phyloP scores from a whole-genome alignment of 1,140 invertebrate species.

The Zaprionus vittiger region DNA sequence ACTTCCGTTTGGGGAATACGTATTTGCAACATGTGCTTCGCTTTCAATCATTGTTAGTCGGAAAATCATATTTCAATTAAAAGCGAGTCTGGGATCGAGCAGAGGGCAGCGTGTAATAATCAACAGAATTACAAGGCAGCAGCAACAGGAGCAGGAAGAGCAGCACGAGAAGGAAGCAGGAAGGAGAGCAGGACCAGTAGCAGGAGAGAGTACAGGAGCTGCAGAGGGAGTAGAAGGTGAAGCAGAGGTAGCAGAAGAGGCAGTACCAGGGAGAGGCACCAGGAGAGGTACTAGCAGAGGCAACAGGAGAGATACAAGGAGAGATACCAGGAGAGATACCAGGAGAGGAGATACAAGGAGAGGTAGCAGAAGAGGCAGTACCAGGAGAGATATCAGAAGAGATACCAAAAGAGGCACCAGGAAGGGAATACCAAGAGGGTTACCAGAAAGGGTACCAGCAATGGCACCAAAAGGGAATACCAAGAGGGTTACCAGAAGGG shows the following conservation, averaged over 20 bases:
- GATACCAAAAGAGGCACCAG: background rate
- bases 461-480: background rate
- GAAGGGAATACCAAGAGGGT: too few relatives aligned
- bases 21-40: slow-evolving; percentile 18
- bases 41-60: slow-evolving; percentile 50
- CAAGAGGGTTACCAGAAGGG: background rate
- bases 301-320: too few relatives aligned
- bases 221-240: too few relatives aligned
- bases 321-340: too few relatives aligned
- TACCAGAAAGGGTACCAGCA: too few relatives aligned
- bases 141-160: background rate
- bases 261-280: too few relatives aligned
- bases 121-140: slow-evolving; percentile 42
- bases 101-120: slow-evolving; percentile 47
- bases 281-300: too few relatives aligned
- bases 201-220: too few relatives aligned
- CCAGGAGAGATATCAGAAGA: background rate
- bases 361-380: too few relatives aligned
- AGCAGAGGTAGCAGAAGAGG: too few relatives aligned
- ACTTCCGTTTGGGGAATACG: slow-evolving; percentile 2
- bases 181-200: background rate
- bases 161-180: too few relatives aligned
- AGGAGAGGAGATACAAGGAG: too few relatives aligned
- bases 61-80: slow-evolving; percentile 79
- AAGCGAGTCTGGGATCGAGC: slow-evolving; percentile 20